Evolutionary conservation across 2,113 vertebrate species (phyloP).

Genomic region (Gallinago undulata): DNA sequence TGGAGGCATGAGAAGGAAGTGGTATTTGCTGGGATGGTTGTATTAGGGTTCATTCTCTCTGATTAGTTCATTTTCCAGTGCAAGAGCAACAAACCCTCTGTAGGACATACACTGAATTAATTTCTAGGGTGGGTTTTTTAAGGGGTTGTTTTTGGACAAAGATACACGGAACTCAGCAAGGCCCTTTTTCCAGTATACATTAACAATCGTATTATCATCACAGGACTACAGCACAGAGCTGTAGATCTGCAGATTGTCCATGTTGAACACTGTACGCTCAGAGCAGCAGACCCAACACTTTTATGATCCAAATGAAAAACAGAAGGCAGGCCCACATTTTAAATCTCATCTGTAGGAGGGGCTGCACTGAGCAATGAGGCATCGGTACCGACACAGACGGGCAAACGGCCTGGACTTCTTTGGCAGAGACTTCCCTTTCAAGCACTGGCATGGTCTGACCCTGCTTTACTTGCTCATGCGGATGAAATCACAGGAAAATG

Average conservation of each 20-base stretch:
- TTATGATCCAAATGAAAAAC: background rate
- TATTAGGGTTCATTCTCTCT: background rate
- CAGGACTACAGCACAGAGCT: background rate
- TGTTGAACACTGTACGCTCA: background rate
- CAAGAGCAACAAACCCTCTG: background rate
- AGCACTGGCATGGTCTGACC: background rate
- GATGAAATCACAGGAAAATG: background rate
- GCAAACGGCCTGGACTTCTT: background rate
- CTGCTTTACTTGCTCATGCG: background rate
- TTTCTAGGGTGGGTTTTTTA: background rate
- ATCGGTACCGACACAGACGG: background rate
- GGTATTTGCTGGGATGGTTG: background rate
- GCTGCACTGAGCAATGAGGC: background rate
- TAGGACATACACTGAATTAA: fast-evolving
- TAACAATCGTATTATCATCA: background rate
- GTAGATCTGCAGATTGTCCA: background rate
- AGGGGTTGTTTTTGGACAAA: background rate
- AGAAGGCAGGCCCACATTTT: background rate
- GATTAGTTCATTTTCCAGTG: background rate
- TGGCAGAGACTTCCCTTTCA: background rate
- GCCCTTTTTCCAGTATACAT: background rate
- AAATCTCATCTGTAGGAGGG: background rate
- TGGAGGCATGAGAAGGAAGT: background rate
- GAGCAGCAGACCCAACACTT: background rate
- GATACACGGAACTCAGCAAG: background rate